Base-by-base conservation (phyloP, 1,140 invertebrate genomes). In the Drepana arcuata region DNA sequence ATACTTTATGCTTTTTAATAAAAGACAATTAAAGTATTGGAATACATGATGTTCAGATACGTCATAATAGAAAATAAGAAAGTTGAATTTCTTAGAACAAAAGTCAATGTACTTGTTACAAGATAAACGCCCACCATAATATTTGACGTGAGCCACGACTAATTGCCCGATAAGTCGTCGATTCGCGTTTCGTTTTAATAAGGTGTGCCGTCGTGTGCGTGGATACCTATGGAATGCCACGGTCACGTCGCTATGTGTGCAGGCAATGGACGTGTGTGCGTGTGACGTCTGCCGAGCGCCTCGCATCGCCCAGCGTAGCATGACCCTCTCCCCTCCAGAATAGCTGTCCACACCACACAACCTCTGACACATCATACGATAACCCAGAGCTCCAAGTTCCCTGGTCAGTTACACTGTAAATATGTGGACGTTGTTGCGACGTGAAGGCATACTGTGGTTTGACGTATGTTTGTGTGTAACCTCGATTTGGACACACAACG, bases 161-260 rank as follows among this genome's bases (percentile, higher is more conserved):
- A 81, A 81, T 81, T 78, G 77, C 70, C 73, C 73, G 77, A 81
- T 81, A 81, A 81, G 70, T 79, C 70, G 77, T 74, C 77, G 70
- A 81, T 81, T 79, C 74, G 68, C 67, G 66, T 81, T 74, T 79
- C 74, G 74, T 77, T 81, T 81, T 81, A 81, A 81, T 81, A 81
- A 79, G 77, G 77, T 77, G 61, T 67, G 67, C 65, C 66, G 70
- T 73, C 53, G 73, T 81, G 58, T 55, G 72, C 57, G 67, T 73
- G 56, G 57, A 68, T 66, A 58, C 62, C 63, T 60, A 68, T 69
- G 71, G 77, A 81, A 81, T 81, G 73, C 77, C 73, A 75, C 69
- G 71, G 73, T 70, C 74, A 75, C 53, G 48, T 51, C 36, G 28
- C 15, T 36, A 18, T 48, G 71, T 73, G 60, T 41, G 61, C 25